phyloP scores from a whole-genome alignment of 1,140 invertebrate species.

The Propsilocerus akamusi region DNA sequence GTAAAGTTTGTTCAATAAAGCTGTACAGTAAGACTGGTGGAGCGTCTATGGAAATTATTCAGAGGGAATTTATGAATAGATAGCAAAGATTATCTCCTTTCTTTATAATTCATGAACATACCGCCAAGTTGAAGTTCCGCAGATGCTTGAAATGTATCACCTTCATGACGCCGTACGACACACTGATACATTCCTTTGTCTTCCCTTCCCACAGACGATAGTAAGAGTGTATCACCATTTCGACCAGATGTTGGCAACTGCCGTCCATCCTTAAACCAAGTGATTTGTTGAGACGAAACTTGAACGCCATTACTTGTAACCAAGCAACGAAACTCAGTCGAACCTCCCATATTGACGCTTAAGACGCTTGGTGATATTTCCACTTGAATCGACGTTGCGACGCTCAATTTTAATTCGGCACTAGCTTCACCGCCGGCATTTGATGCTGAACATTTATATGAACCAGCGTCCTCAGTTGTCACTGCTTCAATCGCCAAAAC shows the following conservation, averaged over 20 bases:
- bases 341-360: conserved; percentile 57
- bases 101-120: conserved; percentile 23
- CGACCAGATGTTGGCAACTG: conserved; percentile 43
- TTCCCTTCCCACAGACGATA: conserved; percentile 48
- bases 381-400: conserved; percentile 46
- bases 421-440: conserved; percentile 51
- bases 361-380: conserved; percentile 47
- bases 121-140: conserved; percentile 64
- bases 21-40: conserved; percentile 60
- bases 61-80: not conserved
- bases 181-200: conserved; percentile 78
- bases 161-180: conserved; percentile 49
- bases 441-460: conserved; percentile 45
- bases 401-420: conserved; percentile 32
- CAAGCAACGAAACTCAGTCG: conserved; percentile 54
- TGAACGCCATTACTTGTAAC: conserved; percentile 27
- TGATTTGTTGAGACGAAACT: conserved; percentile 21
- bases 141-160: conserved; percentile 59
- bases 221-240: conserved; percentile 38
- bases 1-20: conserved; percentile 66
- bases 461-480: conserved; percentile 44
- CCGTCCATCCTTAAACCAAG: conserved; percentile 59
- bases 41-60: conserved; percentile 44
- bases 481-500: conserved; percentile 53
- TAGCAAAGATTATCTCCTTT: not conserved